phyloP scores from a whole-genome alignment of 1,140 invertebrate genomes.

The Hypsibius dujardini region DNA sequence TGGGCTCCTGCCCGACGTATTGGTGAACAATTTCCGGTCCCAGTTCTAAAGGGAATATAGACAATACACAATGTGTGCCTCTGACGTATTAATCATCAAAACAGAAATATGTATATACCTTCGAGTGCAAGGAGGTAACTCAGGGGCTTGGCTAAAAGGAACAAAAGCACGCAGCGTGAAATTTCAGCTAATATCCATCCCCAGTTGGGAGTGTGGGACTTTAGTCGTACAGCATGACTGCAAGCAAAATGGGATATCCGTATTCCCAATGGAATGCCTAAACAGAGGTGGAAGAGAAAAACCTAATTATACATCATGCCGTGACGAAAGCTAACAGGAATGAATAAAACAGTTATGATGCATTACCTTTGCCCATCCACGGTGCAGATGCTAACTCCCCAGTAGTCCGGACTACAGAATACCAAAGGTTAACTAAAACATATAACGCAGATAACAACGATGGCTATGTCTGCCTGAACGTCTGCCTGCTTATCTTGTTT shows the following conservation, averaged over 20 bases:
- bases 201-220: too few species aligned
- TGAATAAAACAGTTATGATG: too few species aligned
- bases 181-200: background rate
- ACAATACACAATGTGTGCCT: too few species aligned
- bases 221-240: constrained; percentile 66
- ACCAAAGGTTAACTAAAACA: too few species aligned
- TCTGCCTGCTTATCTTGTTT: too few species aligned
- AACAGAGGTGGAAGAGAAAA: too few species aligned
- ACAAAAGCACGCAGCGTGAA: constrained; percentile 17
- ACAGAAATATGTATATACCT: constrained; percentile 11
- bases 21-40: constrained; percentile 75
- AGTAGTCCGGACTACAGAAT: constrained; percentile 57
- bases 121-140: constrained; percentile 70
- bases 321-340: too few species aligned
- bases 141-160: constrained; percentile 58
- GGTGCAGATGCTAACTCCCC: constrained; percentile 72
- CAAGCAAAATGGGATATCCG: constrained; percentile 75
- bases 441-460: too few species aligned
- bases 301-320: too few species aligned
- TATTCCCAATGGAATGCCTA: constrained; percentile 71
- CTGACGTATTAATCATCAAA: background rate
- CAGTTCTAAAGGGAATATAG: constrained; percentile 47
- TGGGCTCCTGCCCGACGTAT: constrained; percentile 87
- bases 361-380: constrained; percentile 73
- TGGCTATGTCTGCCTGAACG: too few species aligned